Conservation (phyloP, 2,797 vertebrate species). For the Syngnathus acus region DNA sequence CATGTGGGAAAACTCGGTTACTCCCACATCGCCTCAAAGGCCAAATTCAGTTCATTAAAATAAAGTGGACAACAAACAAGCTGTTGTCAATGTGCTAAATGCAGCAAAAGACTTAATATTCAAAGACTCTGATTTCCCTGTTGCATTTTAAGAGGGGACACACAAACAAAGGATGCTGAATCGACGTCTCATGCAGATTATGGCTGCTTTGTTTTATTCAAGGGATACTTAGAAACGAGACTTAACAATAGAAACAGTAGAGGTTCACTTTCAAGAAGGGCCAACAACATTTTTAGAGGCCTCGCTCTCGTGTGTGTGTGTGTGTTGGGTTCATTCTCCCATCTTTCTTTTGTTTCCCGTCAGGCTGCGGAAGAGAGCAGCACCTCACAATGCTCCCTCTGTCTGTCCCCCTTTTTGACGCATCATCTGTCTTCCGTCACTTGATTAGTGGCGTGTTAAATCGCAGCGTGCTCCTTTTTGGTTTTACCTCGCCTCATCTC, state of each 20-base stretch:
- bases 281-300: slow-evolving; percentile 26
- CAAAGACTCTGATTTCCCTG: slow-evolving; percentile 3
- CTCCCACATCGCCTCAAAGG: slow-evolving; percentile 27
- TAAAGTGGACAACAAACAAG: slow-evolving; percentile 27
- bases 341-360: slow-evolving; percentile 50
- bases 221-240: not conserved
- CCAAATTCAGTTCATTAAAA: slow-evolving; percentile 27
- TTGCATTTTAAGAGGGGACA: not conserved
- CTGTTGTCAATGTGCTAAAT: slow-evolving; percentile 8
- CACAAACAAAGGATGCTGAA: not conserved
- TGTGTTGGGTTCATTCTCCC: slow-evolving; percentile 22
- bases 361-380: slow-evolving; percentile 38
- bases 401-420: slow-evolving; percentile 43
- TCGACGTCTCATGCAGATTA: not conserved
- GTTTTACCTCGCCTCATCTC: not conserved
- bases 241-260: not conserved
- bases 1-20: slow-evolving; percentile 42
- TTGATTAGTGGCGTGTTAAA: not conserved
- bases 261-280: slow-evolving; percentile 23
- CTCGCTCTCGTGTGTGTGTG: slow-evolving; percentile 1
- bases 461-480: too few species aligned
- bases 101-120: not conserved
- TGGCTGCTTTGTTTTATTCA: not conserved
- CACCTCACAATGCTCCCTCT: slow-evolving; percentile 57
- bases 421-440: slow-evolving; percentile 34